These are phyloP conservation scores for Eupeodes luniger DNA, from an alignment of 2,888 invertebrate species.

Conservation along the genomic window DNA sequence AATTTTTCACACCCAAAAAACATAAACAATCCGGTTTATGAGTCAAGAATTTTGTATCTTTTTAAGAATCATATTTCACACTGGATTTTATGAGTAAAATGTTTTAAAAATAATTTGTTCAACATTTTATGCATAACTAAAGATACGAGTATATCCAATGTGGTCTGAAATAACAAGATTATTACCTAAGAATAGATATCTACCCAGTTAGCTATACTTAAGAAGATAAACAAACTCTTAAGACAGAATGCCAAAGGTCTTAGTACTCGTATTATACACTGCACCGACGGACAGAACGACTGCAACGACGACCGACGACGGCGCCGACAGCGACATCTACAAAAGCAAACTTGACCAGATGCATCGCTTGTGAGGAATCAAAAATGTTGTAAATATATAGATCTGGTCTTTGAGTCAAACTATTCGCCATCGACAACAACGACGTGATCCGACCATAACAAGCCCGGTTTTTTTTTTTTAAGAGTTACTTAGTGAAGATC, in stretches of 20 bases:
- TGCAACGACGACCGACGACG: neutral
- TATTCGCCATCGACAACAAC: no score
- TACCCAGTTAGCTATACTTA: no score
- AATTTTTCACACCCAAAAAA: constrained; percentile 20
- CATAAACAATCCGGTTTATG: constrained; percentile 14
- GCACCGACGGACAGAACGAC: no score
- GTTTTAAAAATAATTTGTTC: constrained; percentile 10
- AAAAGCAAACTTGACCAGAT: constrained; percentile 45
- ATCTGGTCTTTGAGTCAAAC: constrained; percentile 14
- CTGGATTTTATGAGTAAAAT: neutral
- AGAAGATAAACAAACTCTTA: constrained; percentile 35
- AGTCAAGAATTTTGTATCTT: neutral
- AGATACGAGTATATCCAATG: neutral
- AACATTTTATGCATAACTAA: neutral
- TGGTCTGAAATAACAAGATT: neutral
- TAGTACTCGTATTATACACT: no score
- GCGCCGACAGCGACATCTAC: constrained; percentile 21
- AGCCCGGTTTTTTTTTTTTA: neutral
- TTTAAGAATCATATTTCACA: neutral
- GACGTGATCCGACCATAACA: neutral
- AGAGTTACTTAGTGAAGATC: neutral
- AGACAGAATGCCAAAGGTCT: constrained; percentile 50
- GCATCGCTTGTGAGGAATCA: constrained; percentile 16
- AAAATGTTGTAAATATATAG: constrained; percentile 40
- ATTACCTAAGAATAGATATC: constrained; percentile 23